These are phyloP conservation scores for Galemys pyrenaicus DNA, from an alignment of 2,113 vertebrate genomes.

Conservation along the genomic window DNA sequence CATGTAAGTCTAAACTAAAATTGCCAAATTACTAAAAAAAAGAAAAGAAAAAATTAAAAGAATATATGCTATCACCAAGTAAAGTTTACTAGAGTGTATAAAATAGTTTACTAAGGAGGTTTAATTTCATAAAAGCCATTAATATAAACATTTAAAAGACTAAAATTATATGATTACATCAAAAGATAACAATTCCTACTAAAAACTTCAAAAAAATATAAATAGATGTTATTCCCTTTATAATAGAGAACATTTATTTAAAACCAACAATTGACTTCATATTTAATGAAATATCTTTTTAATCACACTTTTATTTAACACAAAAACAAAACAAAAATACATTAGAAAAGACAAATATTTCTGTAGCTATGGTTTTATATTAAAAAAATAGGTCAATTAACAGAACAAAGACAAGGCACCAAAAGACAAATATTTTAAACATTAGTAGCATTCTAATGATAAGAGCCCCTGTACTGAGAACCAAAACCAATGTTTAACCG, in stretches of 20 bases:
- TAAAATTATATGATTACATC: conserved; percentile 41
- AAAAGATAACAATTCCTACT: conserved; percentile 39
- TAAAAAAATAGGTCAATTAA: neutral
- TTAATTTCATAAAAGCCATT: conserved; percentile 38
- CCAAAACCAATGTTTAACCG: neutral
- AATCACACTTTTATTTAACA: conserved; percentile 33
- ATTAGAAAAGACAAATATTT: neutral
- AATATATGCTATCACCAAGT: conserved; percentile 5
- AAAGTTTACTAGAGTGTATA: neutral
- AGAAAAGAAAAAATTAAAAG: conserved; percentile 47
- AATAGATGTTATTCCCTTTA: conserved; percentile 25
- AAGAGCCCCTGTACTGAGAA: neutral
- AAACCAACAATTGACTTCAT: conserved; percentile 46
- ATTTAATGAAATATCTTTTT: conserved; percentile 36
- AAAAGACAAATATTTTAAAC: conserved; percentile 35
- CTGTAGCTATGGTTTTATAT: conserved; percentile 5
- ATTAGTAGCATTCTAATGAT: neutral
- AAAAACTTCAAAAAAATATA: conserved; percentile 20
- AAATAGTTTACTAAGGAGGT: neutral
- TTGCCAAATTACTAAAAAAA: neutral
- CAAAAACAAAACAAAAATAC: conserved; percentile 6
- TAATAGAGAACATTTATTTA: conserved; percentile 26
- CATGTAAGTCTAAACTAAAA: neutral
- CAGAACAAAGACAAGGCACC: conserved; percentile 17
- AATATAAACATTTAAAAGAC: conserved; percentile 43